Conservation (phyloP, 2,797 vertebrate species). For the Poecilia velifera region DNA sequence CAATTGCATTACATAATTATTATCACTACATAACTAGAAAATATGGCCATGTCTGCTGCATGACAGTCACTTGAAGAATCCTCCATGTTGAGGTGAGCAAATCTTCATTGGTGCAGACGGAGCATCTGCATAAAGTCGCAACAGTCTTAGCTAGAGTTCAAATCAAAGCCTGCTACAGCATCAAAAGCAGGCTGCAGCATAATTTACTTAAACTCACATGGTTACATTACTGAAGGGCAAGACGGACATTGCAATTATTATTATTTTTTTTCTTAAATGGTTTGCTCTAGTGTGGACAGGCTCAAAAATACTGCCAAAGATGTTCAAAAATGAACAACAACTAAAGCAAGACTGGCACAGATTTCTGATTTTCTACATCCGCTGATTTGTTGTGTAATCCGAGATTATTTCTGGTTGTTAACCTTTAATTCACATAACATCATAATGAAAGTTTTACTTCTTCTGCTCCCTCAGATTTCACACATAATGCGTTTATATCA, state of each 20-base stretch:
- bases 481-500: not conserved
- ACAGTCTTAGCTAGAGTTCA: not conserved
- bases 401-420: not conserved
- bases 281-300: too few relatives aligned
- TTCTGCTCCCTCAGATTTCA: conserved; percentile 8
- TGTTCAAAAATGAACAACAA: not conserved
- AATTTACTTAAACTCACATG: not conserved
- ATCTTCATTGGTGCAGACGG: not conserved
- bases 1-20: not conserved
- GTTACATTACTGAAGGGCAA: not conserved
- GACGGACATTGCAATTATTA: not conserved
- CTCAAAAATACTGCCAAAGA: not conserved
- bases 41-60: not conserved
- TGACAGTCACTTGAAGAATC: not conserved
- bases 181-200: not conserved
- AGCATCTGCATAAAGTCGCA: not conserved
- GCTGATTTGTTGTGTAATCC: not conserved
- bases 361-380: not conserved
- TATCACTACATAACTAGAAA: not conserved
- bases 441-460: conserved; percentile 6
- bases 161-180: not conserved
- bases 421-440: conserved; percentile 14
- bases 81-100: not conserved
- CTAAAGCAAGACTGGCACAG: not conserved
- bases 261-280: not conserved